Evolutionary conservation across 2,113 vertebrate genomes (phyloP).

Genomic region (Xiphias gladius): DNA sequence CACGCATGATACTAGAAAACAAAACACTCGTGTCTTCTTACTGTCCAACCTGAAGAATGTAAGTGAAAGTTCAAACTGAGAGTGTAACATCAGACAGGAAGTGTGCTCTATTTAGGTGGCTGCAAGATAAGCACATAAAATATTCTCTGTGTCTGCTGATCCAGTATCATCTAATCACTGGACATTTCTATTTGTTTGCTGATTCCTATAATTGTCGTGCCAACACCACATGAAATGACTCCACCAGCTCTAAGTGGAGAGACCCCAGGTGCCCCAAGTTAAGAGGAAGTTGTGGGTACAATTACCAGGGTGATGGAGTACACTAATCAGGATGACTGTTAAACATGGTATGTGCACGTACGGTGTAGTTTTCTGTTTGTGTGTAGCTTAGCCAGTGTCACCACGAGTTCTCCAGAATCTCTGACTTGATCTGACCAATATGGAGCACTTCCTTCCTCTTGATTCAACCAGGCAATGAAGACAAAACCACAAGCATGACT

Average conservation of each 20-base stretch:
- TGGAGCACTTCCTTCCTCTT: conserved; percentile 35
- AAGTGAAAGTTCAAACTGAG: conserved; percentile 25
- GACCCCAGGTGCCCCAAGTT: conserved; percentile 56
- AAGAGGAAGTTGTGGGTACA: conserved; percentile 62
- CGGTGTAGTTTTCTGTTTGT: conserved; percentile 26
- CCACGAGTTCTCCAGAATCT: conserved; percentile 49
- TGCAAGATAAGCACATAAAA: conserved; percentile 8
- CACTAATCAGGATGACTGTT: conserved; percentile 64
- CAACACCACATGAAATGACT: conserved; percentile 61
- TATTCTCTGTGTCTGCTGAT: conserved; percentile 10
- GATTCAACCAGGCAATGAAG: conserved; percentile 23
- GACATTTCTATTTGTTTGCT: conserved; percentile 23
- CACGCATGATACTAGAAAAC: conserved; percentile 21
- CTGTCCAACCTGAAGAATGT: conserved; percentile 8
- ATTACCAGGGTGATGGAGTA: conserved; percentile 53
- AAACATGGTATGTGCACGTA: conserved; percentile 43
- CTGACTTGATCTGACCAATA: conserved; percentile 27
- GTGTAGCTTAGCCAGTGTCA: conserved; percentile 34
- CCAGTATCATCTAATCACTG: conserved; percentile 30
- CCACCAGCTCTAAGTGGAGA: conserved; percentile 7
- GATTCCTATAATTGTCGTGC: conserved; percentile 46
- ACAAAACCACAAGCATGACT: conserved; percentile 49
- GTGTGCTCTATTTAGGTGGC: conserved; percentile 5
- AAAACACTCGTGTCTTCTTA: conserved; percentile 40
- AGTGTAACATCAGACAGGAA: not conserved